phyloP scores from a whole-genome alignment of 2,797 vertebrate genomes.

The Lacerta agilis region DNA sequence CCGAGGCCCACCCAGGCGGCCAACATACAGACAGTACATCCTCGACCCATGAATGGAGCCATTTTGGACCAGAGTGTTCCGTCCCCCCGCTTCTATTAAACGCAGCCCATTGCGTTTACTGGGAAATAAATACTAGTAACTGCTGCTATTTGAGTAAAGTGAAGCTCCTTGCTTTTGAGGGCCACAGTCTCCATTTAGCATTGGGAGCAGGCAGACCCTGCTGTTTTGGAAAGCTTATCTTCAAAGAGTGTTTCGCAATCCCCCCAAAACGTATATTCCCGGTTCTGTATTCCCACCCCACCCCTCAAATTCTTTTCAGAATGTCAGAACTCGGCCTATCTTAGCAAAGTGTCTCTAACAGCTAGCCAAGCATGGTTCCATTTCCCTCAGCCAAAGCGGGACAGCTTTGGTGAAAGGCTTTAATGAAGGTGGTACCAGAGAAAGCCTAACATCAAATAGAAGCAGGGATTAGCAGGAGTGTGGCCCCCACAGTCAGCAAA shows the following conservation, averaged over 20 bases:
- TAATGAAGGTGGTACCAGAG: background rate
- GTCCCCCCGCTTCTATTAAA: background rate
- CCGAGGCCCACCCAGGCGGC: constrained; percentile 34
- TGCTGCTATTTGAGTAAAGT: background rate
- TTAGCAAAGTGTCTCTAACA: background rate
- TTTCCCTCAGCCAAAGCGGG: background rate
- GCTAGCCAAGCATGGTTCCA: background rate
- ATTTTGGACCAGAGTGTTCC: background rate
- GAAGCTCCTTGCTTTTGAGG: background rate
- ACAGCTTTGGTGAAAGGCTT: background rate
- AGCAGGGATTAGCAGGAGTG: background rate
- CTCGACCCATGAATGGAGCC: constrained; percentile 16
- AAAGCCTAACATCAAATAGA: background rate
- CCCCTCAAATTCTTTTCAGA: background rate
- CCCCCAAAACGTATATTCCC: background rate
- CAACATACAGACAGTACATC: constrained; percentile 17
- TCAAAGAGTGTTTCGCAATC: background rate
- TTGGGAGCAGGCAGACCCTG: background rate
- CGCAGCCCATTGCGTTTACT: background rate
- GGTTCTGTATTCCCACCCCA: background rate
- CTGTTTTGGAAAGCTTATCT: background rate
- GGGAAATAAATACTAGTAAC: background rate
- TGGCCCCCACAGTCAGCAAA: background rate
- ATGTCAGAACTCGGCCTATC: background rate
- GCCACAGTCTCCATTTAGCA: background rate